Conservation (phyloP, 2,113 vertebrate species). For the Nothoprocta pentlandii region DNA sequence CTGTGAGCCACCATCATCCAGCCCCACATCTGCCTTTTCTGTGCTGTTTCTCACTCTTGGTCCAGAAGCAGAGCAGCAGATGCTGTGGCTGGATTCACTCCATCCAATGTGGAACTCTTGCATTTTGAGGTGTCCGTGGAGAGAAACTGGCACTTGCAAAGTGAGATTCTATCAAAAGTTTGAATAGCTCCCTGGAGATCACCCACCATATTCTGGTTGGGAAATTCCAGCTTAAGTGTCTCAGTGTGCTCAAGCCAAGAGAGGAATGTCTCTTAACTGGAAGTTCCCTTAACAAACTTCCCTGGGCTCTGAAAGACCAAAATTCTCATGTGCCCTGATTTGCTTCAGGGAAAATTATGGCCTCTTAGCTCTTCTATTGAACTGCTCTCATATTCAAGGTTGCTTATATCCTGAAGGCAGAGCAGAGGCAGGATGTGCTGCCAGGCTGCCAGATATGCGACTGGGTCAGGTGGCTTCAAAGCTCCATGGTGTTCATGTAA, state of each 20-base stretch:
- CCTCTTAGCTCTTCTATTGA: fast-evolving
- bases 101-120: not conserved
- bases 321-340: not conserved
- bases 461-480: not conserved
- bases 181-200: not conserved
- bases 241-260: not conserved
- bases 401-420: fast-evolving
- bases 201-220: not conserved
- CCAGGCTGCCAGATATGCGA: not conserved
- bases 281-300: not conserved
- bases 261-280: not conserved
- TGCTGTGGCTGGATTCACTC: not conserved
- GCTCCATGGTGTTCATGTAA: not conserved
- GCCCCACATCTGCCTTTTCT: not conserved
- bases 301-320: not conserved
- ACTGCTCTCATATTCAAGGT: not conserved
- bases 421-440: not conserved
- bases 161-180: not conserved
- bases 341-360: not conserved
- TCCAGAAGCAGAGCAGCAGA: not conserved
- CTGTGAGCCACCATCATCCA: not conserved
- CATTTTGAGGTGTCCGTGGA: not conserved
- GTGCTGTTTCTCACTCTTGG: not conserved
- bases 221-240: not conserved
- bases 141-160: not conserved